phyloP scores from a whole-genome alignment of 2,888 invertebrate genomes.

The Drosophila nigricruria region DNA sequence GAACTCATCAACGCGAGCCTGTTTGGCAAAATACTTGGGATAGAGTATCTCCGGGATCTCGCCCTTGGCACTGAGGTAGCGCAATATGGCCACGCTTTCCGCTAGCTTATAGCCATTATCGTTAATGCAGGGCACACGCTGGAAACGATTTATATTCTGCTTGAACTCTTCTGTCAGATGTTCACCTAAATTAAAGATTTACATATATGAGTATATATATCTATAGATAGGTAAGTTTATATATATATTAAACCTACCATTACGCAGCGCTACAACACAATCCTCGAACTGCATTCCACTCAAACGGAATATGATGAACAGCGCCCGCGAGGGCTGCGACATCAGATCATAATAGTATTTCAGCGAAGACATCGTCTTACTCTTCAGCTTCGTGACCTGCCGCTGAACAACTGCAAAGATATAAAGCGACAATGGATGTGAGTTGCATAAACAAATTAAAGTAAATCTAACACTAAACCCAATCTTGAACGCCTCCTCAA shows the following conservation, averaged over 20 bases:
- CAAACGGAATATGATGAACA: constrained; percentile 89
- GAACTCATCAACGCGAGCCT: constrained; percentile 90
- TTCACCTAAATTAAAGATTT: constrained; percentile 85
- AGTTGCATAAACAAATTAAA: constrained; percentile 9
- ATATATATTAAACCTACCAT: constrained; percentile 85
- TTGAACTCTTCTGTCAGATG: constrained; percentile 88
- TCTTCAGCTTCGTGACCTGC: constrained; percentile 28
- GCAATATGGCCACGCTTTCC: constrained; percentile 90
- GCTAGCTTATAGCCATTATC: constrained; percentile 89
- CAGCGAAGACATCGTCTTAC: constrained; percentile 83
- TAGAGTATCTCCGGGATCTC: constrained; percentile 88
- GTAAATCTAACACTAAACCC: constrained; percentile 3
- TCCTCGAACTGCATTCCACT: constrained; percentile 88
- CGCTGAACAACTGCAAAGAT: constrained; percentile 36
- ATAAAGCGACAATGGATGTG: not conserved
- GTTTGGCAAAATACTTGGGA: constrained; percentile 87
- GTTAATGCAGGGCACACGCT: constrained; percentile 89
- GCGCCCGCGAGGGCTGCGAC: constrained; percentile 91
- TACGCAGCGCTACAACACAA: constrained; percentile 87
- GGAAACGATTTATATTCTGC: constrained; percentile 87
- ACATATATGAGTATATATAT: not conserved
- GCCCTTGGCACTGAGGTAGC: constrained; percentile 84
- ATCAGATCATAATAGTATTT: constrained; percentile 90
- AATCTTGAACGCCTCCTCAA: not conserved
- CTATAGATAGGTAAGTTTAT: not conserved